Evolutionary conservation across 2,888 invertebrate genomes (phyloP), one percentile per base, ranked within the genome.

Genomic region (Cyclophora albipunctata): DNA sequence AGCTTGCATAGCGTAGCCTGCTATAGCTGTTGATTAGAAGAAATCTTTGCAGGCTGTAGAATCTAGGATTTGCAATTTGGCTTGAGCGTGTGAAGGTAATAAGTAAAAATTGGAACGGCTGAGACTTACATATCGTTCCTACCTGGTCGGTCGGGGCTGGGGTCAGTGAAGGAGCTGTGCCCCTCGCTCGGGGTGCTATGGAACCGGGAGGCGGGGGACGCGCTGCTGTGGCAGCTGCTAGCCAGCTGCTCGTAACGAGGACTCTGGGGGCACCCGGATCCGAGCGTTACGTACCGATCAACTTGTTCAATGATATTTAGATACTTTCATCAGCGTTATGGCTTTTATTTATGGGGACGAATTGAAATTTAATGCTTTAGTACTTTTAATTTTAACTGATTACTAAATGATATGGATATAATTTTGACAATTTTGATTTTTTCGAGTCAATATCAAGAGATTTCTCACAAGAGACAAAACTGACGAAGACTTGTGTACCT

Each of bases 111-210:
- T 88, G 88, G 89, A 89, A 89, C 87, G 87, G 75, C 69, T 75
- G 58, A 67, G 78, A 86, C 89, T 89, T 89, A 89, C 89, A 86
- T 84, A 85, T 89, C 84, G 81, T 78, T 86, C 89, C 85, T 90
- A 89, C 88, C 90, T 89, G 84, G 84, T 82, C 84, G 84, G 66
- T 84, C 85, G 52, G 85, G 85, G 65, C 87, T 85, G 49, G 81
- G 78, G 64, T 85, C 85, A 50, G 83, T 83, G 71, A 79, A 64
- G 55, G 81, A 79, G 73, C 83, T 84, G 42, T 78, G 83, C 20
- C 69, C 84, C 57, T 84, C 86, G 64, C 84, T 84, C 47, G 87
- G 86, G 5, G 86, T 81, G 67, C 81, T 74, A 60, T 80, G 59
- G 73, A 76, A 74, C 55, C 86, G 78, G 37, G 87, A 86, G 5